Evolutionary conservation across 2,113 vertebrate species (phyloP).

Genomic region (Melierax canorus): DNA sequence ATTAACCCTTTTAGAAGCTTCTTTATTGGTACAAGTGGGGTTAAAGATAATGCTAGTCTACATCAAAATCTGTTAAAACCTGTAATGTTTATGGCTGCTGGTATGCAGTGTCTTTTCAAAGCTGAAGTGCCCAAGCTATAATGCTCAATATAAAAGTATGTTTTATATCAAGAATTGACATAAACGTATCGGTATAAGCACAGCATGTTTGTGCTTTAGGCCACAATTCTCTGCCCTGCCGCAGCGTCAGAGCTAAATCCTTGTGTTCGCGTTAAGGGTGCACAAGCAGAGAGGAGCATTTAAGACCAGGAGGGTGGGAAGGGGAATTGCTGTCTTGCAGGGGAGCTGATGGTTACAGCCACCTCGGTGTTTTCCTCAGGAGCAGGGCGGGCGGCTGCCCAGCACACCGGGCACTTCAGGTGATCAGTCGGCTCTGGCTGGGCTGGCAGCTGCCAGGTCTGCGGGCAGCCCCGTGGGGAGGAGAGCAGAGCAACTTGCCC

Average conservation of each 20-base stretch:
- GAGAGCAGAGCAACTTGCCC: not conserved
- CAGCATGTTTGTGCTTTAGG: not conserved
- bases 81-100: not conserved
- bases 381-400: not conserved
- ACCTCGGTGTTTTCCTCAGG: not conserved
- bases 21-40: not conserved
- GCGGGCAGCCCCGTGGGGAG: not conserved
- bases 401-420: not conserved
- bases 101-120: not conserved
- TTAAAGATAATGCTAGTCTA: not conserved
- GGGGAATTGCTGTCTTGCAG: not conserved
- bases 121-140: not conserved
- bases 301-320: not conserved
- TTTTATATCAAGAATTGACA: not conserved
- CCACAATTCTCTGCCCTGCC: not conserved
- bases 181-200: not conserved
- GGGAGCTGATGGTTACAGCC: not conserved
- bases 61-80: not conserved
- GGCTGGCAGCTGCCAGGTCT: not conserved
- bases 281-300: accelerated
- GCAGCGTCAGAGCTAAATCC: not conserved
- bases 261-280: accelerated
- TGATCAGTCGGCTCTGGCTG: not conserved
- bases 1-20: slow-evolving; percentile 12
- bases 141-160: not conserved